phyloP scores from a whole-genome alignment of 2,113 vertebrate genomes.

The Tetrao urogallus region DNA sequence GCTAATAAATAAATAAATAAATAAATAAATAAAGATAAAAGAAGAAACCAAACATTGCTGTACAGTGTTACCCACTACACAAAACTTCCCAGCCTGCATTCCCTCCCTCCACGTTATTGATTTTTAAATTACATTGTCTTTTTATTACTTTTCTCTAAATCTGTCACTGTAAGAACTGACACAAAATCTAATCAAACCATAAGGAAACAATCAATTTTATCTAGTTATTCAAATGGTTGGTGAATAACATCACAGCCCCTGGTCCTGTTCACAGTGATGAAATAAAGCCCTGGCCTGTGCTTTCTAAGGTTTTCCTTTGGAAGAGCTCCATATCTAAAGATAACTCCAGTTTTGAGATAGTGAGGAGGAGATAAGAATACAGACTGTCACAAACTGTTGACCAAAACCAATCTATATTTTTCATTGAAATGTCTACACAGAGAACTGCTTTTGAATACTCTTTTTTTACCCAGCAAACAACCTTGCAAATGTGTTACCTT shows the following conservation, averaged over 20 bases:
- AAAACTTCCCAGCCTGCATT: conserved; percentile 37
- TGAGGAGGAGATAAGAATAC: neutral
- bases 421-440: neutral
- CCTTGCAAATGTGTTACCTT: neutral
- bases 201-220: conserved; percentile 71
- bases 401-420: neutral
- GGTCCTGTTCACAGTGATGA: conserved; percentile 40
- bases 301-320: conserved; percentile 41
- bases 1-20: conserved; percentile 56
- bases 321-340: neutral
- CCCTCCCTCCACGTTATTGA: conserved; percentile 49
- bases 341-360: neutral
- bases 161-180: conserved; percentile 64
- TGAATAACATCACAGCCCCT: conserved; percentile 59
- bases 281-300: conserved; percentile 37
- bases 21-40: conserved; percentile 58
- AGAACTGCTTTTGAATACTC: neutral
- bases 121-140: conserved; percentile 74
- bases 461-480: neutral
- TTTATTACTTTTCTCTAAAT: conserved; percentile 71
- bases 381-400: neutral
- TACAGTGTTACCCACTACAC: neutral
- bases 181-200: conserved; percentile 72
- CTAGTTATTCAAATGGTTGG: conserved; percentile 65
- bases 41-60: conserved; percentile 17